These are phyloP conservation scores for Pollenia angustigena DNA, from an alignment of 2,888 invertebrate species.

Conservation along the genomic window DNA sequence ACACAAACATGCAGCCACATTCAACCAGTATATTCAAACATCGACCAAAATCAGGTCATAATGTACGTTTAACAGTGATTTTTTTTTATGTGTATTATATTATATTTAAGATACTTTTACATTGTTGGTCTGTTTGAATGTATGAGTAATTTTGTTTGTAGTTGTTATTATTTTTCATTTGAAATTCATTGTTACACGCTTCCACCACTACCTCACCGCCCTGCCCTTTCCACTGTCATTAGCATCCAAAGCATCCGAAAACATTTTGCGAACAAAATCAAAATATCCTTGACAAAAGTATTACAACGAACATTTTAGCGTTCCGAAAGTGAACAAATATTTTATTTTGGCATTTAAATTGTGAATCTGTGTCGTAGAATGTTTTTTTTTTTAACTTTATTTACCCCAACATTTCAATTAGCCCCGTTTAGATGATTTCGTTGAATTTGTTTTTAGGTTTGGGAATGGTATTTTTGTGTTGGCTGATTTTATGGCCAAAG, in stretches of 20 bases:
- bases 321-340: conserved; percentile 22
- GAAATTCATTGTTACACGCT: conserved; percentile 30
- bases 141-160: conserved; percentile 10
- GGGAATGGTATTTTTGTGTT: conserved; percentile 6
- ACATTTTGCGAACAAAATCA: conserved; percentile 14
- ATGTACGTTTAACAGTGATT: conserved; percentile 61
- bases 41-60: conserved; percentile 68
- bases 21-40: conserved; percentile 5
- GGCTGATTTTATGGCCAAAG: conserved; percentile 30
- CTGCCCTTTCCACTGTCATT: background rate
- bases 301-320: conserved; percentile 20
- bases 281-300: conserved; percentile 65
- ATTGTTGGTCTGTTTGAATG: background rate
- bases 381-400: conserved; percentile 39
- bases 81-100: conserved; percentile 10
- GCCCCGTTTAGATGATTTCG: conserved; percentile 43
- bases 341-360: conserved; percentile 64
- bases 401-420: conserved; percentile 47
- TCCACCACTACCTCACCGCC: background rate
- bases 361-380: conserved; percentile 62
- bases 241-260: background rate
- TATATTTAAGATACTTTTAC: conserved; percentile 20
- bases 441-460: conserved; percentile 14
- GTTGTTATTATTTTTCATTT: conserved; percentile 49
- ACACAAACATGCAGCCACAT: background rate